A percentile compares a stretch with the other conserved stretches of the same genome.
Conservation (phyloP, 2,797 vertebrate genomes). For the Delichon dasypus region DNA sequence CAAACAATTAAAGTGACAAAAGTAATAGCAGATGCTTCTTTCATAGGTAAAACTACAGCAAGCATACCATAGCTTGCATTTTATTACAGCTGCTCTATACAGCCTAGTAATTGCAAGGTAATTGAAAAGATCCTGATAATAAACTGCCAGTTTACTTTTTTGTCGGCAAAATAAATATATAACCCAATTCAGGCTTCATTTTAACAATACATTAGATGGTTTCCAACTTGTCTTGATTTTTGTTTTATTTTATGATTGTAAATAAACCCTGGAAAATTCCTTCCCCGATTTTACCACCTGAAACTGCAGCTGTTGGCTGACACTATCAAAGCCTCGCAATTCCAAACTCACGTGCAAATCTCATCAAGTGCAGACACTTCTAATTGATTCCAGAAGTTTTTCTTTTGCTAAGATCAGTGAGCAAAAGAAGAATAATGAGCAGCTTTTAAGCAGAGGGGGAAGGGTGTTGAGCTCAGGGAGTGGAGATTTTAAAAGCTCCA, state of each 20-base stretch:
- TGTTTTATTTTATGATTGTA: conserved; percentile 78
- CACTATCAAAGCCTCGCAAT: conserved; percentile 81
- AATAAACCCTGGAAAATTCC: conserved; percentile 82
- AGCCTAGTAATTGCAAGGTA: conserved; percentile 47
- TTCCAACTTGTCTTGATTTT: conserved; percentile 70
- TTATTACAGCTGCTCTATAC: conserved; percentile 30
- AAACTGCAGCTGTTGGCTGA: conserved; percentile 87
- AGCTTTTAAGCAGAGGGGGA: conserved; percentile 77
- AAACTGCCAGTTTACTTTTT: conserved; percentile 50
- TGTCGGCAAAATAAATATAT: conserved; percentile 63
- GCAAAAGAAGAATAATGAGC: conserved; percentile 88
- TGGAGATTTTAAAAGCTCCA: conserved; percentile 86
- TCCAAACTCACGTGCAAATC: conserved; percentile 90
- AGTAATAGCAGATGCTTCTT: conserved; percentile 62
- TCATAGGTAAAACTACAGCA: conserved; percentile 15
- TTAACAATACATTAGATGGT: conserved; percentile 63
- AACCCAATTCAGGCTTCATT: conserved; percentile 57
- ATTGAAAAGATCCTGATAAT: conserved; percentile 54
- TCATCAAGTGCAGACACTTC: conserved; percentile 91
- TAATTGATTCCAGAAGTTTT: conserved; percentile 97
- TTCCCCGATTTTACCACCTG: conserved; percentile 87
- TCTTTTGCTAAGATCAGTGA: conserved; percentile 81
- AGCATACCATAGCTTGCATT: background rate
- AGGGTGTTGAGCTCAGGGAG: conserved; percentile 73
- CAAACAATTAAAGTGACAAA: conserved; percentile 57